phyloP scores from a whole-genome alignment of 2,113 vertebrate species.

The Anas platyrhynchos region DNA sequence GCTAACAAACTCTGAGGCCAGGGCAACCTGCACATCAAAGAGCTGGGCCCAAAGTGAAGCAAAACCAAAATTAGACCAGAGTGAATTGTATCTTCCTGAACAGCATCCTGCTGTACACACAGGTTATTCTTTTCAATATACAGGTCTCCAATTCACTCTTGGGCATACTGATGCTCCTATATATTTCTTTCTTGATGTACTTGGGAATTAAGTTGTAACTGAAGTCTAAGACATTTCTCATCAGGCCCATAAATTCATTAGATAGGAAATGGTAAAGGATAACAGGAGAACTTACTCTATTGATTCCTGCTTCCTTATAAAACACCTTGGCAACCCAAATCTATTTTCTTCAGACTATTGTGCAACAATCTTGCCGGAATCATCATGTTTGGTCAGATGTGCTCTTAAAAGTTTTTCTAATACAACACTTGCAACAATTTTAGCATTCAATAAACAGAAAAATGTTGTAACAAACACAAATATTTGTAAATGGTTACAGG shows the following conservation, averaged over 20 bases:
- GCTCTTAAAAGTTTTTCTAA: neutral
- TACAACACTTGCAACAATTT: neutral
- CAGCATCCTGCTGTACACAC: neutral
- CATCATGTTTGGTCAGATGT: neutral
- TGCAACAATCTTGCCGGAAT: conserved; percentile 6
- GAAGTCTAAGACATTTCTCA: neutral
- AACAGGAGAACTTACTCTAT: neutral
- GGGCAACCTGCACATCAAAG: neutral
- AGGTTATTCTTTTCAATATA: neutral
- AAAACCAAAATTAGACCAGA: neutral
- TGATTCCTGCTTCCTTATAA: conserved; percentile 6
- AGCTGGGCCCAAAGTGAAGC: neutral
- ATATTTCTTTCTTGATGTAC: neutral
- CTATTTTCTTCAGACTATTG: neutral
- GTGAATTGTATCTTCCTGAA: neutral
- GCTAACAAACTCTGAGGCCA: neutral
- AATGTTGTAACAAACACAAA: neutral
- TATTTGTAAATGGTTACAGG: neutral
- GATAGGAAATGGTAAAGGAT: conserved; percentile 11
- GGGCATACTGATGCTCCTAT: neutral
- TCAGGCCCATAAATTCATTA: neutral
- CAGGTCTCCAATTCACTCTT: neutral
- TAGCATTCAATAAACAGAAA: neutral
- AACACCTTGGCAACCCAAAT: neutral
- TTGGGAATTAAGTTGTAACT: neutral